Conservation (phyloP, 2,888 invertebrate species). For the Nesidiocoris tenuis region DNA sequence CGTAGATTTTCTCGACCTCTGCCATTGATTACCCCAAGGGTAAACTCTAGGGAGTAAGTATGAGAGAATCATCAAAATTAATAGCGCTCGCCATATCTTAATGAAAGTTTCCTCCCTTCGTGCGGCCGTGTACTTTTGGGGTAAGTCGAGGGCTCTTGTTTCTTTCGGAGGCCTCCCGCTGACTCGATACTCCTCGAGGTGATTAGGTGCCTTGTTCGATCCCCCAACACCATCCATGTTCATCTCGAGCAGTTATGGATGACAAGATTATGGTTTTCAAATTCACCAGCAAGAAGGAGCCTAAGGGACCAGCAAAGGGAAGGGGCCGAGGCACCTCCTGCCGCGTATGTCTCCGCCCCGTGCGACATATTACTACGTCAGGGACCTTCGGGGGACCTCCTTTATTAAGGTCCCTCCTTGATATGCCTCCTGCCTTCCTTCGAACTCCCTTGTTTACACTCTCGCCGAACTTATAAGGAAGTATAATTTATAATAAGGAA, state of each 20-base stretch:
- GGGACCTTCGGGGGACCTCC: slow-evolving; percentile 10
- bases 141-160: no score
- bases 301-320: slow-evolving; percentile 40
- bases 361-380: slow-evolving; percentile 42
- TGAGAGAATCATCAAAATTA: no score
- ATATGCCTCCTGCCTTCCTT: not conserved
- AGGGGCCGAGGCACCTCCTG: not conserved
- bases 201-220: not conserved
- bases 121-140: no score
- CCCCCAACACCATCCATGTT: not conserved
- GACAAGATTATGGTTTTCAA: slow-evolving; percentile 49
- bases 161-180: not conserved
- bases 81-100: no score
- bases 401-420: slow-evolving; percentile 35
- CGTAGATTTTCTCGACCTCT: no score
- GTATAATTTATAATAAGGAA: slow-evolving; percentile 44
- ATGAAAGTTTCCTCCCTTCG: no score
- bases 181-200: not conserved
- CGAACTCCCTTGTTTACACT: slow-evolving; percentile 42
- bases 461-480: slow-evolving; percentile 44
- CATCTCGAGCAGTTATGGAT: slow-evolving; percentile 41
- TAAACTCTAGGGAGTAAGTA: no score
- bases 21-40: no score
- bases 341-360: not conserved
- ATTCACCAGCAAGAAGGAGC: slow-evolving; percentile 35